Conservation (phyloP, 2,888 invertebrate species). For the Drosophila limbata region DNA sequence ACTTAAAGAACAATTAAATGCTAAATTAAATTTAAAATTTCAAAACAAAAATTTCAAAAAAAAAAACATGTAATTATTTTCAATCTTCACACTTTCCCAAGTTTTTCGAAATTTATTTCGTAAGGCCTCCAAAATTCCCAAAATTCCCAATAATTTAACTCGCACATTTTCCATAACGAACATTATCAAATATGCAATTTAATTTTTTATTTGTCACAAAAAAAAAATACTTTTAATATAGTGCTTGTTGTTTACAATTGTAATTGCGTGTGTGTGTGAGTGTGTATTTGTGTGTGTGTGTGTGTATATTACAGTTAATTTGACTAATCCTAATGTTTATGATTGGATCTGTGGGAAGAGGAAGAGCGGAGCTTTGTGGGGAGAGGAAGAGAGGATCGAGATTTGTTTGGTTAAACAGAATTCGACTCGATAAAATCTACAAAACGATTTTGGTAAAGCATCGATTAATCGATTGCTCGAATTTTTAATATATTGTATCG, state of each 20-base stretch:
- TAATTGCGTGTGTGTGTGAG: constrained; percentile 26
- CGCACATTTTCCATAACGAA: constrained; percentile 40
- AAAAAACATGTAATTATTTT: no score
- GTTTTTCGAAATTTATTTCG: no score
- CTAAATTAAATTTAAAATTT: no score
- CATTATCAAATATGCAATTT: constrained; percentile 56
- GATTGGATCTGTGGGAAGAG: constrained; percentile 24
- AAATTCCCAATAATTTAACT: constrained; percentile 11
- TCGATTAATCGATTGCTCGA: no score
- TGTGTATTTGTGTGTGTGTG: constrained; percentile 10
- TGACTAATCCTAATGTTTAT: constrained; percentile 64
- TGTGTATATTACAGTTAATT: constrained; percentile 73
- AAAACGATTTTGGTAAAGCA: no score
- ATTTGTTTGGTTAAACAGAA: constrained; percentile 1
- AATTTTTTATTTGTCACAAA: constrained; percentile 51
- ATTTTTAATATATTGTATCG: no score
- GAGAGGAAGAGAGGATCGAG: not conserved
- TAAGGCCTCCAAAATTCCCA: no score
- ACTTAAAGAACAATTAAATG: no score
- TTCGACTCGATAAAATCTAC: not conserved
- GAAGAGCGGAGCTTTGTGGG: not conserved
- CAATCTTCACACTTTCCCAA: no score
- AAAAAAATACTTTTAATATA: constrained; percentile 60
- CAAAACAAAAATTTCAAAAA: no score
- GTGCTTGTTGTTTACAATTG: constrained; percentile 50